Conservation (phyloP, 1,140 invertebrate species). For the Drosophila repletoides region DNA sequence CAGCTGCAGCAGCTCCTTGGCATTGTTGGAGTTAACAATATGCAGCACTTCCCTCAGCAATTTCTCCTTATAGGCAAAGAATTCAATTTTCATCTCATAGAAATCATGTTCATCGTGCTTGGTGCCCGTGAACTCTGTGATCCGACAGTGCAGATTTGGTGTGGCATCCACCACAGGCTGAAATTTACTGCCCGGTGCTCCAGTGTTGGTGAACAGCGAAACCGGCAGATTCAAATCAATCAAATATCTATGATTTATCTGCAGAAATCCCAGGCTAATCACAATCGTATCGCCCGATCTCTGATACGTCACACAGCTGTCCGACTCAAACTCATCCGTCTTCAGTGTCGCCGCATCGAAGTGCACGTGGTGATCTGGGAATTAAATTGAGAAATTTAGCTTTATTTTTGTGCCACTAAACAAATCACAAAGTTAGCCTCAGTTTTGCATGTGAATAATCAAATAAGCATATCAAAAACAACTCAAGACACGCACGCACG, state of each 20-base stretch:
- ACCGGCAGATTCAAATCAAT: slow-evolving; percentile 77
- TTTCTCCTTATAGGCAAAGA: slow-evolving; percentile 84
- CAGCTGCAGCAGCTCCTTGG: slow-evolving; percentile 72
- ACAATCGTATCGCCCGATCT: slow-evolving; percentile 68
- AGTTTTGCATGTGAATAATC: neutral
- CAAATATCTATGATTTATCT: slow-evolving; percentile 81
- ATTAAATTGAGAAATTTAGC: neutral
- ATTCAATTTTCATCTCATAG: slow-evolving; percentile 83
- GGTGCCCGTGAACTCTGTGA: slow-evolving; percentile 68
- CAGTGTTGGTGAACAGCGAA: slow-evolving; percentile 55
- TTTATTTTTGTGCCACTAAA: neutral
- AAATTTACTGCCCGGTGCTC: slow-evolving; percentile 50
- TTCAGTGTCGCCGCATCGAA: slow-evolving; percentile 73
- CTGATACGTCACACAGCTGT: slow-evolving; percentile 81
- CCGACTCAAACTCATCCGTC: slow-evolving; percentile 73
- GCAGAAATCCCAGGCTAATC: slow-evolving; percentile 82
- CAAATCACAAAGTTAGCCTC: too few relatives aligned
- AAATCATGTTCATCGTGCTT: slow-evolving; percentile 72
- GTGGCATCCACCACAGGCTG: slow-evolving; percentile 66
- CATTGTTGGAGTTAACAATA: slow-evolving; percentile 79
- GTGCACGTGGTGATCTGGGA: slow-evolving; percentile 81
- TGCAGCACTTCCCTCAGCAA: slow-evolving; percentile 83
- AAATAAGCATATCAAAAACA: too few relatives aligned
- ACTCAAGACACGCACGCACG: too few relatives aligned
- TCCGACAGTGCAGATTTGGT: slow-evolving; percentile 78